Evolutionary conservation across 2,888 invertebrate species (phyloP).

Genomic region (Ceriagrion tenellum): DNA sequence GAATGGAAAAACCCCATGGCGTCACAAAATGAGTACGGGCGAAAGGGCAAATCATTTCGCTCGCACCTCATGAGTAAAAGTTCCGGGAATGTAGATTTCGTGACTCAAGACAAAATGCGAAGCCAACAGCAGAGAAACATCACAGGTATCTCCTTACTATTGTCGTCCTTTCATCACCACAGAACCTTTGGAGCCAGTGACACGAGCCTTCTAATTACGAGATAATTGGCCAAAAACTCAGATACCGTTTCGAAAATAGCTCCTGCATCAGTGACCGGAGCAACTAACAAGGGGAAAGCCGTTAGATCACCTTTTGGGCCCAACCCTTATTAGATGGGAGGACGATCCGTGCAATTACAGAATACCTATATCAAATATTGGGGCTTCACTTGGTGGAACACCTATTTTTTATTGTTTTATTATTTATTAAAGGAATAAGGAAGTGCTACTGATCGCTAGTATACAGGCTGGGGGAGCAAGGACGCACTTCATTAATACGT

Average conservation of each 20-base stretch:
- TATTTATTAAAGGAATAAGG: too few relatives aligned
- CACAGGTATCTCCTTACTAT: not conserved
- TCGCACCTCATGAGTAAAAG: not conserved
- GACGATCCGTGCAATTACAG: too few relatives aligned
- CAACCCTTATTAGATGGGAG: not conserved
- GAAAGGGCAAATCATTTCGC: not conserved
- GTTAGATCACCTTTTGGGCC: not conserved
- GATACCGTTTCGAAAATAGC: not conserved
- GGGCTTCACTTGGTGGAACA: too few relatives aligned
- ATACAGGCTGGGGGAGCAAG: too few relatives aligned
- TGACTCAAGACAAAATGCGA: not conserved
- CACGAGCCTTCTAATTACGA: not conserved
- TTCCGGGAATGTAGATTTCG: not conserved
- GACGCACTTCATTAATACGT: too few relatives aligned
- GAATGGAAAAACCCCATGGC: too few relatives aligned
- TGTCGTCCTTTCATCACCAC: not conserved
- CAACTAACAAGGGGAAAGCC: not conserved
- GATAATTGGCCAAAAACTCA: not conserved
- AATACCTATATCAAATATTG: too few relatives aligned
- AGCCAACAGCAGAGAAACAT: not conserved
- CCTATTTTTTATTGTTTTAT: too few relatives aligned
- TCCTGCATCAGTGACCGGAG: not conserved
- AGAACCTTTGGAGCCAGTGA: not conserved
- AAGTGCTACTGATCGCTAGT: too few relatives aligned
- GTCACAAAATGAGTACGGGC: too few relatives aligned